A percentile compares a stretch with the other conserved stretches of the same genome.
Conservation (phyloP, 23 tunicate genomes). For the Clavelina lepadiformis region DNA sequence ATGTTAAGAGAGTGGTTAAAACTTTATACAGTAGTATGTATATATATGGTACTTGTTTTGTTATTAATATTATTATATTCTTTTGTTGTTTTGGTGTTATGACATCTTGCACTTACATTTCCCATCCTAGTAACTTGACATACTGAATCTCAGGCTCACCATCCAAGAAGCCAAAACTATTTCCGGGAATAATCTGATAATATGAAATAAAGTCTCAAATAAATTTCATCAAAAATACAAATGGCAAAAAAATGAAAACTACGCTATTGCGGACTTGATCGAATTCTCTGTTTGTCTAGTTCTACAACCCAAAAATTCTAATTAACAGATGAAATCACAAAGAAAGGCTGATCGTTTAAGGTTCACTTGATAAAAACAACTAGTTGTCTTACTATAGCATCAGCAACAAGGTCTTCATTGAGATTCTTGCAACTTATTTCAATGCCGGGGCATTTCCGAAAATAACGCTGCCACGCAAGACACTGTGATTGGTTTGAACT, state of each 20-base stretch:
- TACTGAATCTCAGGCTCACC: constrained; percentile 55
- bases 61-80: neutral
- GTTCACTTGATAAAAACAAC: too few species aligned
- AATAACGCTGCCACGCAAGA: constrained; percentile 22
- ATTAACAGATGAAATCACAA: too few species aligned
- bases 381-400: constrained; percentile 29
- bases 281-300: too few species aligned
- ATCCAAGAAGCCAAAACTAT: constrained; percentile 66
- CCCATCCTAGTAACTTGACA: constrained; percentile 49
- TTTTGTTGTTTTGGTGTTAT: neutral
- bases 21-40: too few species aligned
- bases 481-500: constrained; percentile 32
- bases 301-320: too few species aligned
- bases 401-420: constrained; percentile 6
- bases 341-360: too few species aligned
- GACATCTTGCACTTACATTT: constrained; percentile 29
- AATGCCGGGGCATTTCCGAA: constrained; percentile 12
- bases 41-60: too few species aligned
- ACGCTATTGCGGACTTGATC: too few species aligned
- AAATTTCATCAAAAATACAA: too few species aligned
- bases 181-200: constrained; percentile 52
- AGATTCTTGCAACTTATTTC: constrained; percentile 2
- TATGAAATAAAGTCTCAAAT: neutral
- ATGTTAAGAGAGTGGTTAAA: neutral
- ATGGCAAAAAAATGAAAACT: too few species aligned